phyloP scores from a whole-genome alignment of 2,888 invertebrate species.

The Parochlus steinenii region DNA sequence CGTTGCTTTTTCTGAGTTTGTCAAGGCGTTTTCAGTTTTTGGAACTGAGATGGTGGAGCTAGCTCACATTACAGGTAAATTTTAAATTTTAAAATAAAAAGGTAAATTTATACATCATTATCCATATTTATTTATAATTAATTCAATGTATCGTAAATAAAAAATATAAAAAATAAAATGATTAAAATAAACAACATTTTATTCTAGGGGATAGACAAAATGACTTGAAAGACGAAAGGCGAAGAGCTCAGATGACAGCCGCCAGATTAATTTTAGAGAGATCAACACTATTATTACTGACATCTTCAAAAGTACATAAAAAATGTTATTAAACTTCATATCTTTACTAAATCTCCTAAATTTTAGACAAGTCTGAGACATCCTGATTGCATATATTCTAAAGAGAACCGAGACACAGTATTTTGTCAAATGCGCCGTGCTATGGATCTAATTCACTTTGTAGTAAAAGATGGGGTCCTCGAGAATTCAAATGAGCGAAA shows the following conservation, averaged over 20 bases:
- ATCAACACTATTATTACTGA: slow-evolving; percentile 91
- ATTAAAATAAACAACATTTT: too few species aligned
- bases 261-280: slow-evolving; percentile 89
- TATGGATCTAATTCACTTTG: slow-evolving; percentile 93
- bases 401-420: slow-evolving; percentile 92
- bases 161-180: too few species aligned
- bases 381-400: slow-evolving; percentile 81
- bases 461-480: slow-evolving; percentile 89
- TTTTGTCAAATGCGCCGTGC: slow-evolving; percentile 96
- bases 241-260: slow-evolving; percentile 91
- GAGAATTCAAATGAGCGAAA: slow-evolving; percentile 34
- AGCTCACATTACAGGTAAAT: slow-evolving; percentile 69
- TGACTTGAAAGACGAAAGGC: slow-evolving; percentile 80
- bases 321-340: background rate
- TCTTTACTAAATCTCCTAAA: background rate
- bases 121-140: too few species aligned
- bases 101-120: background rate
- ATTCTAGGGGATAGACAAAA: slow-evolving; percentile 46
- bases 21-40: slow-evolving; percentile 95
- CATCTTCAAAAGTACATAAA: slow-evolving; percentile 70
- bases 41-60: slow-evolving; percentile 98
- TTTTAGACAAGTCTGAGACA: slow-evolving; percentile 75
- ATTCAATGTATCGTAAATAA: too few species aligned
- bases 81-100: background rate
- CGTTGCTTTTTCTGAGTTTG: slow-evolving; percentile 90